phyloP scores from a whole-genome alignment of 92 coral and sea anemone species.

The Porites cylindrica region DNA sequence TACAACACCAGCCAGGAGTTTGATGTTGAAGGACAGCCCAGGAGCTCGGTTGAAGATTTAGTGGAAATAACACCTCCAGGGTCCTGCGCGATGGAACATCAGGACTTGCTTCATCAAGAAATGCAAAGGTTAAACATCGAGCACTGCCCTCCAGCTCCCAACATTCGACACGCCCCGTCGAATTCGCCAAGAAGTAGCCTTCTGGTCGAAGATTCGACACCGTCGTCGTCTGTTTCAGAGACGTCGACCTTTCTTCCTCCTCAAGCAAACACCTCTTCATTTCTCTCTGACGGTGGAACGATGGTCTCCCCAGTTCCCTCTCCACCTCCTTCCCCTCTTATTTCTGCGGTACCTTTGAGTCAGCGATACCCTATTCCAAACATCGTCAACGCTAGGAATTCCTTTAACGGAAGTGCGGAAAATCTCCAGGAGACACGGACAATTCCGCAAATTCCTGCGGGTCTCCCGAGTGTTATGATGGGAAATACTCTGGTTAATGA shows the following conservation, averaged over 20 bases:
- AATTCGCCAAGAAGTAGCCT: constrained; percentile 84
- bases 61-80: constrained; percentile 65
- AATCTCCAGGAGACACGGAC: constrained; percentile 54
- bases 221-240: constrained; percentile 45
- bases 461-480: constrained; percentile 16
- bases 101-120: constrained; percentile 89
- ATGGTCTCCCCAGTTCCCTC: constrained; percentile 73
- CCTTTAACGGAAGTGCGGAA: constrained; percentile 37
- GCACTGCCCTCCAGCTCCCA: constrained; percentile 75
- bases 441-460: constrained; percentile 19
- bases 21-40: constrained; percentile 60
- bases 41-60: constrained; percentile 56
- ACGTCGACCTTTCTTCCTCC: constrained; percentile 53
- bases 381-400: constrained; percentile 30
- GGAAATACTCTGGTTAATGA: constrained; percentile 69
- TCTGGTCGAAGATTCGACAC: constrained; percentile 71
- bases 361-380: constrained; percentile 83
- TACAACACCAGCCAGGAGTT: constrained; percentile 78
- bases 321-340: constrained; percentile 84
- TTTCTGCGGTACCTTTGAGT: constrained; percentile 71
- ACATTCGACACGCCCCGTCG: constrained; percentile 57
- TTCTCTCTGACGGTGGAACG: constrained; percentile 67
- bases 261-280: constrained; percentile 60
- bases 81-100: constrained; percentile 68
- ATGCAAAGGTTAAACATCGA: constrained; percentile 95